Base-by-base conservation (phyloP, 2,113 vertebrate species). In the Notarius quadriscutis region DNA sequence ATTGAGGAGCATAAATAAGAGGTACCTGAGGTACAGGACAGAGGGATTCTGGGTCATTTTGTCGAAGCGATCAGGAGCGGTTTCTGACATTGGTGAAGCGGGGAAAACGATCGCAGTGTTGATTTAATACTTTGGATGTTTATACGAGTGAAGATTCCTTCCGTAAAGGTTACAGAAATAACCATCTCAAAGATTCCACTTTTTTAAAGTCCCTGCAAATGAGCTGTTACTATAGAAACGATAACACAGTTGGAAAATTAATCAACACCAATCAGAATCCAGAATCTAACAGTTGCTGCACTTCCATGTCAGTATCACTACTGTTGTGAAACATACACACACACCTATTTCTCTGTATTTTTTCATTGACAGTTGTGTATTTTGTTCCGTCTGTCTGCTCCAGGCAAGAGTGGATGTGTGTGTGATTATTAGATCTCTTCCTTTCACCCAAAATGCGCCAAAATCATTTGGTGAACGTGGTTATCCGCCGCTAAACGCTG, bases 1-100 rank as follows among this genome's bases (percentile, higher is more conserved):
- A 95, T 96, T 95, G 88, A 96, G 92, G 89, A 51, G 89, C 93
- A 95, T 94, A 95, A 94, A 95, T 94, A 95, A 94, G 85, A 92
- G 53, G 93, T 93, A 94, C 93, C 92, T 93, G 93, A 88, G 94
- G 41, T 41, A 62, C 63, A 53, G 25, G 79, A 55, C 55, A 80
- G 55, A 27, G 48, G 41, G 72, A 85, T 87, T 80, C 79, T 80
- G 30, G 88, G 58, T 69, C 75, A 57, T 81, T 81, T n/a, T 57
- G 15, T 14, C 18, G 27, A 67, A 51, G 18, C 55, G 74, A 78
- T 87, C 89, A 60, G 20, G 58, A 27, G 27, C 48, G 7, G 34
- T 1, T 74, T 74, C 3, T 74, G 22, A 69, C 1, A 34, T 41
- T 8, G 2, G 2, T 30, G 0, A 22, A 63, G 62, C 60, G 22